Conservation (phyloP, 2,797 vertebrate genomes). For the Hypotaenidia philippensis region DNA sequence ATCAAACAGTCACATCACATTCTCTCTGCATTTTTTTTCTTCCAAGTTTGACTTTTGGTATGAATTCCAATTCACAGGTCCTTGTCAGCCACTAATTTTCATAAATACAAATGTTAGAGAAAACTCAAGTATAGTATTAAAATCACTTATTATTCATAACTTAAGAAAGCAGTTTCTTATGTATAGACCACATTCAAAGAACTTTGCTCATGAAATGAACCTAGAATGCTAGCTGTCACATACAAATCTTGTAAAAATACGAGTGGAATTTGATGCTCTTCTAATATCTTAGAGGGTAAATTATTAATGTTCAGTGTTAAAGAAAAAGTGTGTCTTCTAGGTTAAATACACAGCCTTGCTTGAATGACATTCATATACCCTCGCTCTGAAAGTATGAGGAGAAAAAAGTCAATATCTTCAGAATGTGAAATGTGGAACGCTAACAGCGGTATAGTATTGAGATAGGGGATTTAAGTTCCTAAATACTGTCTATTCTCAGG, state of each 20-base stretch:
- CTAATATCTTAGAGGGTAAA: slow-evolving; percentile 67
- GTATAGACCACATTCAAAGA: slow-evolving; percentile 14
- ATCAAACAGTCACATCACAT: slow-evolving; percentile 20
- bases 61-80: slow-evolving; percentile 28
- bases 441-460: not conserved
- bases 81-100: slow-evolving; percentile 45
- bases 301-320: slow-evolving; percentile 68
- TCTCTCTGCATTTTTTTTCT: not conserved
- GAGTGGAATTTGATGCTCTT: slow-evolving; percentile 53
- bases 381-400: slow-evolving; percentile 37
- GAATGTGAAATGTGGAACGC: slow-evolving; percentile 50
- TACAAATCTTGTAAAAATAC: slow-evolving; percentile 45
- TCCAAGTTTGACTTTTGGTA: slow-evolving; percentile 2
- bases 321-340: slow-evolving; percentile 50
- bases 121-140: slow-evolving; percentile 30
- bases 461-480: not conserved
- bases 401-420: slow-evolving; percentile 69
- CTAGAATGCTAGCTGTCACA: slow-evolving; percentile 15
- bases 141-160: slow-evolving; percentile 29
- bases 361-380: slow-evolving; percentile 55
- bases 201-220: slow-evolving; percentile 23
- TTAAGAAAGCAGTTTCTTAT: slow-evolving; percentile 12
- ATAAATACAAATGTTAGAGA: slow-evolving; percentile 27
- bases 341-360: slow-evolving; percentile 67
- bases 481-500: not conserved